phyloP scores from a whole-genome alignment of 1,140 invertebrate genomes.

The Piezodorus guildinii region DNA sequence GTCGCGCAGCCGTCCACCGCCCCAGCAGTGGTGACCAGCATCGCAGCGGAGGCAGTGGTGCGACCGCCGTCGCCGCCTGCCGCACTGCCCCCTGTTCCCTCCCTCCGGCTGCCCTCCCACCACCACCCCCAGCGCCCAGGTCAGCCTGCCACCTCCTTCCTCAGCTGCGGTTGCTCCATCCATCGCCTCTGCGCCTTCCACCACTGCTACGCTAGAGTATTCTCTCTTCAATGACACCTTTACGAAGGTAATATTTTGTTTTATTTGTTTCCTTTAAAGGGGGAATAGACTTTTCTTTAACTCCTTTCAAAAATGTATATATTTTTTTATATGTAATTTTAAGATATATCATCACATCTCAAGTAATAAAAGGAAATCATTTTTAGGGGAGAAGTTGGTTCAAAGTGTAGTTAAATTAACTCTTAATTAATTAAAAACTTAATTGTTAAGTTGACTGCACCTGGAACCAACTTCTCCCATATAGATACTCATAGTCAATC shows the following conservation, averaged over 20 bases:
- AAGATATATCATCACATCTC: no score
- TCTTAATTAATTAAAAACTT: no score
- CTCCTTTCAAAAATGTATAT: no score
- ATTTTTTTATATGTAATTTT: no score
- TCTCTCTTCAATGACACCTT: slow-evolving; percentile 66
- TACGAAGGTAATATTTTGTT: slow-evolving; percentile 41
- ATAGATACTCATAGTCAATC: no score
- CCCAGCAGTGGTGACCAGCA: slow-evolving; percentile 5
- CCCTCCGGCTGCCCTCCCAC: slow-evolving; percentile 21
- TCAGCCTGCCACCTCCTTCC: background rate
- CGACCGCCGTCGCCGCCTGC: slow-evolving; percentile 20
- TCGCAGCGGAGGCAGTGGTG: slow-evolving; percentile 6
- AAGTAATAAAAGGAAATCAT: no score
- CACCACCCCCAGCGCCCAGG: slow-evolving; percentile 25
- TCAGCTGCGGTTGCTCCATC: slow-evolving; percentile 11
- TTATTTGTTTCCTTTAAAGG: no score
- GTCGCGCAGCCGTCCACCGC: slow-evolving; percentile 15
- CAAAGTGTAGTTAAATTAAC: no score
- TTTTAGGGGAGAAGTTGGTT: no score
- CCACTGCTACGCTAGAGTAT: slow-evolving; percentile 47
- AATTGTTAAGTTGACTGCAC: no score
- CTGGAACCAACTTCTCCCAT: no score
- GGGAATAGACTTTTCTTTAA: no score
- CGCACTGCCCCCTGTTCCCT: slow-evolving; percentile 20
- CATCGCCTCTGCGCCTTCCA: slow-evolving; percentile 4